Evolutionary conservation across 1,140 invertebrate genomes (phyloP).

Genomic region (Eurytemora carolleeae): DNA sequence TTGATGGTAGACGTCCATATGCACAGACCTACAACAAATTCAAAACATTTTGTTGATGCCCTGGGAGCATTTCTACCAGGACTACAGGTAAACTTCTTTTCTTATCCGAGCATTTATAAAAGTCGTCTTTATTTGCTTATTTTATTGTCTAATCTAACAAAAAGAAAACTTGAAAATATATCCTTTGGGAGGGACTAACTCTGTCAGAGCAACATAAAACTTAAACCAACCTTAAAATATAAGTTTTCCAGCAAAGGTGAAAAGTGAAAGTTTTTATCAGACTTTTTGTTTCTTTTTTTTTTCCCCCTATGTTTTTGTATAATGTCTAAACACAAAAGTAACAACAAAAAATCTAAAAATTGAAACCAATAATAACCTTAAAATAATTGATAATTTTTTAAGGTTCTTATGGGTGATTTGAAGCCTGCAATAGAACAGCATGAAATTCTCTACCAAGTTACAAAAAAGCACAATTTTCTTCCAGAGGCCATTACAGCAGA

Average conservation of each 20-base stretch:
- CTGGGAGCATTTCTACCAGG: conserved; percentile 95
- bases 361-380: neutral
- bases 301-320: conserved; percentile 8
- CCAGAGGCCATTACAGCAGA: conserved; percentile 92
- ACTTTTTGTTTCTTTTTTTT: conserved; percentile 4
- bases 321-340: neutral
- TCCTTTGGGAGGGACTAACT: too few relatives aligned
- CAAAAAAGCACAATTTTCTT: conserved; percentile 87
- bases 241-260: conserved; percentile 5
- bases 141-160: too few relatives aligned
- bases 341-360: neutral
- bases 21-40: conserved; percentile 84
- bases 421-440: conserved; percentile 93
- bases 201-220: too few relatives aligned
- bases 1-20: conserved; percentile 94
- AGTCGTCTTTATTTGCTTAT: too few relatives aligned
- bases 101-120: too few relatives aligned
- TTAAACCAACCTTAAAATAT: too few relatives aligned
- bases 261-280: conserved; percentile 1
- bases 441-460: conserved; percentile 84
- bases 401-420: conserved; percentile 73
- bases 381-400: conserved; percentile 20
- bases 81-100: conserved; percentile 57
- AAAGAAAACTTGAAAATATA: too few relatives aligned
- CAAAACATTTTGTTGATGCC: conserved; percentile 92